Evolutionary conservation across 2,888 invertebrate species (phyloP).

Genomic region (Napeogenes sylphis): DNA sequence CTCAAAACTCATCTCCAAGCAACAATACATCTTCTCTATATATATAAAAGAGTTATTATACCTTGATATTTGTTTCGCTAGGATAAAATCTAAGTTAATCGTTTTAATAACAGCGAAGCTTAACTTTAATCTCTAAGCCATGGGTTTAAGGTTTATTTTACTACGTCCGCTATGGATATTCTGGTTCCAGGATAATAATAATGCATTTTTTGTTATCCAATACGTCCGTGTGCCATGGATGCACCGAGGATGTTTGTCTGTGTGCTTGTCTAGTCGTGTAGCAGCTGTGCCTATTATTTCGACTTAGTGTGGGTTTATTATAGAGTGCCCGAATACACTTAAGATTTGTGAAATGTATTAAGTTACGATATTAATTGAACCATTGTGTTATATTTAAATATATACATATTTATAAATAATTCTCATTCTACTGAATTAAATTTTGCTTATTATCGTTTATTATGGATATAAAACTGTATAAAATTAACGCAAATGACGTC

Average conservation of each 20-base stretch:
- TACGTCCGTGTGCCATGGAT: slow-evolving; percentile 70
- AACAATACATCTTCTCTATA: slow-evolving; percentile 38
- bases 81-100: slow-evolving; percentile 71
- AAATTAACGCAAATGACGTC: slow-evolving; percentile 42
- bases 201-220: slow-evolving; percentile 68
- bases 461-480: slow-evolving; percentile 14
- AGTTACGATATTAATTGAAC: slow-evolving; percentile 1
- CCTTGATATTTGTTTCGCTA: slow-evolving; percentile 32
- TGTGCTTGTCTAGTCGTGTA: slow-evolving; percentile 59
- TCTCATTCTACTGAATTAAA: too few relatives aligned
- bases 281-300: slow-evolving; percentile 75
- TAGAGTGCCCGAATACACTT: slow-evolving; percentile 37
- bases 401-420: too few relatives aligned
- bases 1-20: slow-evolving; percentile 35
- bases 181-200: slow-evolving; percentile 71
- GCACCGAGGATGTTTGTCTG: slow-evolving; percentile 40
- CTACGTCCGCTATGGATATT: slow-evolving; percentile 36
- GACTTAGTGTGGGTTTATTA: slow-evolving; percentile 57
- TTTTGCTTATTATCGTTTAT: too few relatives aligned
- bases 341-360: slow-evolving; percentile 29
- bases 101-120: slow-evolving; percentile 34
- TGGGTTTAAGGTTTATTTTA: slow-evolving; percentile 40
- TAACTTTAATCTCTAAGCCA: slow-evolving; percentile 30
- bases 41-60: slow-evolving; percentile 37
- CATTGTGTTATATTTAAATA: not conserved